Evolutionary conservation across 2,797 vertebrate species (phyloP).

Genomic region (Liparis tanakae): DNA sequence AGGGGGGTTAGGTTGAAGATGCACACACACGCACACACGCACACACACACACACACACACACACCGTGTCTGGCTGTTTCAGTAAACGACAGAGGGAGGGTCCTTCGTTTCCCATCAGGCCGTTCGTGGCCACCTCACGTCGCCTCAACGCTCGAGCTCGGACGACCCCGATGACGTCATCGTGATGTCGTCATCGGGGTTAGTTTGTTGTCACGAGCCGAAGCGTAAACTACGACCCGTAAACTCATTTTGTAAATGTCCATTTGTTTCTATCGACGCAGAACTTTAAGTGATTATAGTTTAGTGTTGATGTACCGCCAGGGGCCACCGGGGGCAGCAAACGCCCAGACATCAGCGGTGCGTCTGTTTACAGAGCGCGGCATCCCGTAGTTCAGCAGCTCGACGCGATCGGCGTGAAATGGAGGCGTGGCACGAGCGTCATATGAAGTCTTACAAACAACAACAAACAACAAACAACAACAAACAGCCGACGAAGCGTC

Average conservation of each 20-base stretch:
- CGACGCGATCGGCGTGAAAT: too few relatives aligned
- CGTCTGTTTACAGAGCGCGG: not conserved
- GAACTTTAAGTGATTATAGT: not conserved
- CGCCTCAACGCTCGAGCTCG: not conserved
- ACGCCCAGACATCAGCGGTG: not conserved
- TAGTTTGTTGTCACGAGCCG: not conserved
- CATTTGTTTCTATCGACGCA: not conserved
- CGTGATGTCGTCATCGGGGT: not conserved
- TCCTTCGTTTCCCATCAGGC: not conserved
- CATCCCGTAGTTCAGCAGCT: too few relatives aligned
- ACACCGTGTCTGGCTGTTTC: conserved; percentile 18
- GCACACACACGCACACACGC: conserved; percentile 17
- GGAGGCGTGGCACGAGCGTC: too few relatives aligned
- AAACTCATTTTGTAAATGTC: not conserved
- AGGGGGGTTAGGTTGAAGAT: conserved; percentile 40
- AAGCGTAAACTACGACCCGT: not conserved
- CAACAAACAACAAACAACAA: too few relatives aligned
- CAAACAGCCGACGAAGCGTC: too few relatives aligned
- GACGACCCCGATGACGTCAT: not conserved
- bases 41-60: not conserved
- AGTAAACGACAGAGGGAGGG: conserved; percentile 6
- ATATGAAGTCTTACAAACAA: too few relatives aligned
- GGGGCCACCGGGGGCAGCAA: not conserved
- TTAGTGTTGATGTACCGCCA: not conserved
- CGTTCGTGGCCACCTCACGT: too few relatives aligned